Evolutionary conservation across 2,888 invertebrate genomes (phyloP), one percentile per base, ranked within the genome.

Genomic region (Xanthia icteritia): DNA sequence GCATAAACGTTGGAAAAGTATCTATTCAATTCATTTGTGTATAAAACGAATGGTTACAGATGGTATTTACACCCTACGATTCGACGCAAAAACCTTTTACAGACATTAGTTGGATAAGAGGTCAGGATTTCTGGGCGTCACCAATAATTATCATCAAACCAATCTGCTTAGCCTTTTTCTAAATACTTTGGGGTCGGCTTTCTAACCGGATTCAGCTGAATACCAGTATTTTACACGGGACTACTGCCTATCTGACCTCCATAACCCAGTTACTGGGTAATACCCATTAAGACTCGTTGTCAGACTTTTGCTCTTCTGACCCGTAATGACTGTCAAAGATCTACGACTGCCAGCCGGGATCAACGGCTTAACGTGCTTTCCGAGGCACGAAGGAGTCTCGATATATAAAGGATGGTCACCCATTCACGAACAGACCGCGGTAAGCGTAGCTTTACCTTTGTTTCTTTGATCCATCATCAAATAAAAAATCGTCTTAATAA

Each of bases 21-120:
- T 85, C 90, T 87, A 89, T 90, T 91, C 91, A 91, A 91, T 91
- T 92, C 91, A 91, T 89, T 91, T 91, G 89, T 87, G 87, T 89
- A 88, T 90, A 91, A 87, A 91, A 89, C 86, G 87, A 83, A 85
- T 77, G 86, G 65, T 75, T 77, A 65, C 51, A 27, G 20, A 63
- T 20, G 39, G 4, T 9, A 1, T 84, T 91, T 88, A 87, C 27
- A 80, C 8, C 36, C 4, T 42, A 79, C 88, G 90, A 90, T 68
- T 39, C 85, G 67, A 77, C 36, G 20, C 15, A 42, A 42, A 31
- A 11, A 54, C 3, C 9, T 48, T 66, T 48, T 31, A 31, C 1
- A 58, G 15, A 8, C 3, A 31, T 58, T 58, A 17, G 8, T 17
- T 58, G 58, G 27, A 17, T 31, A 17, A 60, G 8, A 31, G 31